Base-by-base conservation (phyloP, 1,140 invertebrate species). In the Stratiolaelaps scimitus region DNA sequence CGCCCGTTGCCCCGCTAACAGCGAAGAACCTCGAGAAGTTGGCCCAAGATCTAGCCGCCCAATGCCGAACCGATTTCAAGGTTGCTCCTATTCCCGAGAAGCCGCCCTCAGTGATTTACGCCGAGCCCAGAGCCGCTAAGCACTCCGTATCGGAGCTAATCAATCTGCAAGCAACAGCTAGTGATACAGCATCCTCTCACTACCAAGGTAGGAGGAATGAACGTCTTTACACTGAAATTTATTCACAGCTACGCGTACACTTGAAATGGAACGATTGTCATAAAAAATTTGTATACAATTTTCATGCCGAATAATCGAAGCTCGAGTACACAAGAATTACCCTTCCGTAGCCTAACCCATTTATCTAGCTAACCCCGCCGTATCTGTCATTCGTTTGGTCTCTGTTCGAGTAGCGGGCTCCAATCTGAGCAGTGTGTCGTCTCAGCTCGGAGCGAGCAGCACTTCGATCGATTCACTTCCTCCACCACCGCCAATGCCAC, bases 401-500 rank as follows among this genome's bases (percentile, higher is more conserved):
- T 40, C 10, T 40, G 4, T 40, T 10, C 34, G 10, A 40, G 4
- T 34, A 60, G 53, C 53, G 53, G 2, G 26, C 13, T 60, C 53
- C 15, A 60, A 60, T 34, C 20, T 60, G 53, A 26, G 53, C 2
- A 20, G 53, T 34, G 53, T 60, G 1, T 60, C 53, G 15, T 60
- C 53, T 15, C 26, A 26, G 17, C 20, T 60, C 1, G 53, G 53
- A 60, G 23, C 23, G 53, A 60, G 53, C 34, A 60, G 26, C 26
- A 60, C 53, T 20, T 60, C 53, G 15, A 60, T 75, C 1, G 71
- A 71, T 66, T 75, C 75, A n/a, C 67, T 75, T 40, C 74, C 74
- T 43, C 75, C 75, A n/a, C 74, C 74, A 44, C 74, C 75, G 26
- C 53, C 53, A 2, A 67, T 71, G 40, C 72, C 73, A 29, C 66